Evolutionary conservation across 2,888 invertebrate species (phyloP).

Genomic region (Drosophila barbarae): DNA sequence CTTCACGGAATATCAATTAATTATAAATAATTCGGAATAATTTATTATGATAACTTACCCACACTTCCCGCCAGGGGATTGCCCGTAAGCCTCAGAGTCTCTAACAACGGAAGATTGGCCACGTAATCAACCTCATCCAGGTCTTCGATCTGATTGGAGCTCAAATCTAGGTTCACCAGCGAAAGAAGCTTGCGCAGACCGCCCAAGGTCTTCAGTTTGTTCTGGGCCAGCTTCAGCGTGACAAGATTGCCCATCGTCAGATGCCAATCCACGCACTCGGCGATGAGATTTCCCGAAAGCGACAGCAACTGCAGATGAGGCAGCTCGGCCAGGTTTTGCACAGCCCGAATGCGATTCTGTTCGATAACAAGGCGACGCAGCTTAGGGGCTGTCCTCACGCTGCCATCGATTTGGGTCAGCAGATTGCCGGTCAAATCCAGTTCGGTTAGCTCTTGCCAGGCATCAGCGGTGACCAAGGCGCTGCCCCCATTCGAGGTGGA

Average conservation of each 20-base stretch:
- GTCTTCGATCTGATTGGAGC: conserved; percentile 90
- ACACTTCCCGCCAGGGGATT: conserved; percentile 89
- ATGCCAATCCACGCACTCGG: conserved; percentile 87
- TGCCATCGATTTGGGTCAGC: conserved; percentile 88
- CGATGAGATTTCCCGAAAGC: conserved; percentile 89
- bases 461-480: conserved; percentile 45
- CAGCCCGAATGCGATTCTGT: conserved; percentile 87
- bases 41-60: conserved; percentile 59
- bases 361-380: conserved; percentile 87
- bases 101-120: conserved; percentile 90
- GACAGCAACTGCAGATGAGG: conserved; percentile 88
- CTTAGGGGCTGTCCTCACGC: conserved; percentile 87
- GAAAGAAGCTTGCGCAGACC: conserved; percentile 92
- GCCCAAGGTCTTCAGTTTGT: conserved; percentile 86
- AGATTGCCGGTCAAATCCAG: conserved; percentile 90
- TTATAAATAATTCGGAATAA: too few species aligned
- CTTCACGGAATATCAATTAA: conserved; percentile 74
- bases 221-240: conserved; percentile 91
- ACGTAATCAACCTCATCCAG: conserved; percentile 90
- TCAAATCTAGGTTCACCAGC: conserved; percentile 90
- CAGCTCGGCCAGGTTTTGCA: conserved; percentile 88
- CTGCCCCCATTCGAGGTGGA: conserved; percentile 23
- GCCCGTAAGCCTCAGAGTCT: conserved; percentile 91
- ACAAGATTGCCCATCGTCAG: conserved; percentile 92
- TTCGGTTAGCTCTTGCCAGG: conserved; percentile 85